Base-by-base conservation (phyloP, 2,113 vertebrate species). In the Phyllopteryx taeniolatus region DNA sequence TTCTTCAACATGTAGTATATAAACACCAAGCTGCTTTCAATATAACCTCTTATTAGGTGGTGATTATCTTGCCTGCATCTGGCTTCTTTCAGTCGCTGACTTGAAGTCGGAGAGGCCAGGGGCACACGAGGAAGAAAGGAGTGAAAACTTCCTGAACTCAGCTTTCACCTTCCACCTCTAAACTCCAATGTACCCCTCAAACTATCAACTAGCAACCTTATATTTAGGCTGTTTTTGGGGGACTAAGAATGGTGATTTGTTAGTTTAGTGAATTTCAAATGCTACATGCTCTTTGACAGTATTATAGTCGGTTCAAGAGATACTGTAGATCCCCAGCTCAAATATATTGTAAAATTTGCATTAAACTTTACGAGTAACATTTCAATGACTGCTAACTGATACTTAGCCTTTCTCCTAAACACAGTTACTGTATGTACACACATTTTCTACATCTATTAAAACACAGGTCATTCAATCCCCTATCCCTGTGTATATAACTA, bases 31-130 rank as follows among this genome's bases (percentile, higher is more conserved):
- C 91, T 93, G 91, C 87, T 92, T 93, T 90, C 90, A 93, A 92
- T 93, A 92, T 82, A 87, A 78, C 74, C 81, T 91, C 90, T 85
- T 93, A 91, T 93, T 93, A 93, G 86, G 75, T 83, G 78, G 85
- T 91, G 90, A 93, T 94, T 93, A 93, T 90, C 88, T 79, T 78
- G 83, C 81, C 75, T 75, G 88, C 53, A 83, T 89, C 91, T 93
- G 91, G 91, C 87, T 93, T 93, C 82, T 89, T 86, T 94, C 92
- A 93, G 77, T 75, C 51, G 43, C 44, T 87, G 84, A 89, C 76
- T 85, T 76, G 64, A 83, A 86, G 83, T 88, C 84, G 82, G 75
- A 84, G 79, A 88, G 85, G 81, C 87, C 85, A 88, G 83, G 80
- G 85, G 85, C 76, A 81, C 75, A 59, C 71, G 79, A 77, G 84